These are phyloP conservation scores for Phaonia tiefii DNA, from an alignment of 2,888 invertebrate species.

Conservation along the genomic window DNA sequence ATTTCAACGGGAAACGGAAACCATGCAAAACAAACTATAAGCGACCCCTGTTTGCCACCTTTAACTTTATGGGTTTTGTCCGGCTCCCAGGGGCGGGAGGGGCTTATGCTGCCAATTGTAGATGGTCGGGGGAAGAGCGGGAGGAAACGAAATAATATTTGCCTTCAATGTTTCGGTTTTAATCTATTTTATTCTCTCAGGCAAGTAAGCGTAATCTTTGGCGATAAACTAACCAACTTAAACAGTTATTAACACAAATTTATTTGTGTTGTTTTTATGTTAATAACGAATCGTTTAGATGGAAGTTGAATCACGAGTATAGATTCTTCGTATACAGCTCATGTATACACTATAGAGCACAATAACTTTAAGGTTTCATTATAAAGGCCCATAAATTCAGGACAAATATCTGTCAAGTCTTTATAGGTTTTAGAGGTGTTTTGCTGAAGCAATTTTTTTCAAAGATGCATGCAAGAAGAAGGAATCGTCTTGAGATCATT, in stretches of 20 bases:
- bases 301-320: no score
- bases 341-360: no score
- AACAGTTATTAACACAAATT: slow-evolving; percentile 66
- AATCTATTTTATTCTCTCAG: slow-evolving; percentile 64
- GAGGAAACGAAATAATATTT: slow-evolving; percentile 51
- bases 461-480: no score
- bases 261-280: slow-evolving; percentile 60
- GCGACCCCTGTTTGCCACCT: slow-evolving; percentile 18
- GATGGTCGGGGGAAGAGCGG: slow-evolving; percentile 10
- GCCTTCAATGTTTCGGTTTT: slow-evolving; percentile 58
- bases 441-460: not conserved
- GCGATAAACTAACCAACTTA: slow-evolving; percentile 63
- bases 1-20: slow-evolving; percentile 62
- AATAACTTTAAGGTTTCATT: not conserved
- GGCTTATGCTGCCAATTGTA: no score
- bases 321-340: no score
- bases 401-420: not conserved
- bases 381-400: not conserved
- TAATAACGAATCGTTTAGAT: slow-evolving; percentile 12
- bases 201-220: slow-evolving; percentile 60
- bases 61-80: slow-evolving; percentile 42
- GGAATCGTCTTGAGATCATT: no score
- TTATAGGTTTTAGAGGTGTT: not conserved
- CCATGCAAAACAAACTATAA: slow-evolving; percentile 50
- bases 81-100: no score